Evolutionary conservation across 2,888 invertebrate genomes (phyloP).

Genomic region (Gibbula magus): DNA sequence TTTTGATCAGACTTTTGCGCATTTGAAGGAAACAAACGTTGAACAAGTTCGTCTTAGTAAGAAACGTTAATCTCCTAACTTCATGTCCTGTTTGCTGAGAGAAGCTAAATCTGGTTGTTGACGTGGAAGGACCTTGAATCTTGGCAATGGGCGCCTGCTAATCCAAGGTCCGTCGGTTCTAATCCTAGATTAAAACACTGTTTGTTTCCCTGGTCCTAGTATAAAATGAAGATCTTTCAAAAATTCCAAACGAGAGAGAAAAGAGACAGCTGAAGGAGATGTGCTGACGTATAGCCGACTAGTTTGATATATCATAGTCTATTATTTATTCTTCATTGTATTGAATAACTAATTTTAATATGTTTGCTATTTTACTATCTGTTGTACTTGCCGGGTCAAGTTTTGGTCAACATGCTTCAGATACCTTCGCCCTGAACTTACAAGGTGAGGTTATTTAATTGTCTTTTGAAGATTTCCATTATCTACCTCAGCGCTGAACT

Average conservation of each 20-base stretch:
- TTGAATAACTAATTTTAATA: background rate
- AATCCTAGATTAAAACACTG: background rate
- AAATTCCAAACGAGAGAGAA: background rate
- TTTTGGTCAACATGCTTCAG: background rate
- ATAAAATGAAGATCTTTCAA: slow-evolving; percentile 3
- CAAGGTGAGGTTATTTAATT: no score
- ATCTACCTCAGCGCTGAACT: no score
- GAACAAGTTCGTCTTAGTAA: no score
- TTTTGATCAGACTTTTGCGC: no score
- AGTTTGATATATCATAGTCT: no score
- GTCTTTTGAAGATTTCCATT: no score
- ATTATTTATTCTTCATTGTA: no score
- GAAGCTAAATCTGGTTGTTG: background rate
- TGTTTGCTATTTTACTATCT: background rate
- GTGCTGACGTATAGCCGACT: background rate
- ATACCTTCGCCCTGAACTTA: background rate
- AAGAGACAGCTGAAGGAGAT: background rate
- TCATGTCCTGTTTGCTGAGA: background rate
- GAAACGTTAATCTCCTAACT: no score
- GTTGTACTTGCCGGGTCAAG: background rate
- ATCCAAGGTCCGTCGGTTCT: background rate
- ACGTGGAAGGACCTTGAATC: background rate
- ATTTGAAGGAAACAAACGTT: no score
- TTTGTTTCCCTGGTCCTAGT: background rate
- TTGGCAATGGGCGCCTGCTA: background rate